Conservation (phyloP, 1,140 invertebrate genomes). For the Euglossa dilemma region DNA sequence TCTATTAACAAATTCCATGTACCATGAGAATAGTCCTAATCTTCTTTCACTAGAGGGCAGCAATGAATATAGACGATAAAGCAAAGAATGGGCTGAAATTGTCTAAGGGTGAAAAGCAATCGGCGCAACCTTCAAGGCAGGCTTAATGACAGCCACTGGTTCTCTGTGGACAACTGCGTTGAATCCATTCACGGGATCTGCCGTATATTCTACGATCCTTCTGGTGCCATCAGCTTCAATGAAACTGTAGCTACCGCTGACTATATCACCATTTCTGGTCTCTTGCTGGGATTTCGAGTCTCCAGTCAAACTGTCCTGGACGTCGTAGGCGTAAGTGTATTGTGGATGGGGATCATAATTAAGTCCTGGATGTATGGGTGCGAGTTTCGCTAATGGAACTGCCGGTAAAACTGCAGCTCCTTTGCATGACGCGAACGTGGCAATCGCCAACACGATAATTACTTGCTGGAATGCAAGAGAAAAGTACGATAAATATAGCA, state of each 20-base stretch:
- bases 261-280: slow-evolving; percentile 84
- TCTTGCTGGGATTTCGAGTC: slow-evolving; percentile 87
- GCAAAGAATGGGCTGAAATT: background rate
- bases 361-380: slow-evolving; percentile 47
- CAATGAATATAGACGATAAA: background rate
- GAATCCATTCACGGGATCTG: slow-evolving; percentile 81
- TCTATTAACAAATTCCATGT: background rate
- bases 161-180: slow-evolving; percentile 80
- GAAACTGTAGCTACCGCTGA: slow-evolving; percentile 80
- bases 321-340: slow-evolving; percentile 85
- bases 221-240: slow-evolving; percentile 81
- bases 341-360: slow-evolving; percentile 83
- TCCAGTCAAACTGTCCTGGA: slow-evolving; percentile 86
- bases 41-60: background rate
- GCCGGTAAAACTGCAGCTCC: slow-evolving; percentile 61
- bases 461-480: slow-evolving; percentile 11
- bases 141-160: slow-evolving; percentile 68
- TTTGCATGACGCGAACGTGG: slow-evolving; percentile 49
- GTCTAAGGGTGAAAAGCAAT: slow-evolving; percentile 37
- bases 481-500: too few species aligned
- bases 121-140: slow-evolving; percentile 55
- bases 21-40: too few species aligned
- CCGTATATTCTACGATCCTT: slow-evolving; percentile 78
- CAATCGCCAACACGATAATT: slow-evolving; percentile 59
- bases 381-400: slow-evolving; percentile 43